A percentile compares a stretch with the other conserved stretches of the same genome.
These are phyloP conservation scores for Hypomecis punctinalis DNA, from an alignment of 2,888 invertebrate genomes.

Conservation along the genomic window DNA sequence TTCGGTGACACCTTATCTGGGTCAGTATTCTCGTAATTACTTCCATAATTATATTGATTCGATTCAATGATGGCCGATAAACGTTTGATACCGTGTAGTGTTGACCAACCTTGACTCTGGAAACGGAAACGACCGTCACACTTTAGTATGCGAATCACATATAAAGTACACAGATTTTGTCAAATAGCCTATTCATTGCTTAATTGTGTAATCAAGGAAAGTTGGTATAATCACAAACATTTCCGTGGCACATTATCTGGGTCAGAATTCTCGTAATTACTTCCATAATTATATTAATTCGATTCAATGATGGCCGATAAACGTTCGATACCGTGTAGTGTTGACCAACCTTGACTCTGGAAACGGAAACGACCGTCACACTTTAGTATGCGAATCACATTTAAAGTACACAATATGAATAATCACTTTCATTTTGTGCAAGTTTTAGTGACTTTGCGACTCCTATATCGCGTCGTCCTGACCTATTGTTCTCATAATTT, in stretches of 20 bases:
- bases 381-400: neutral
- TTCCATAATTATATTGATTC: constrained; percentile 2
- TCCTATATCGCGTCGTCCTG: no score
- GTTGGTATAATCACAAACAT: no score
- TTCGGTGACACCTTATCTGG: no score
- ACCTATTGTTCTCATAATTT: no score
- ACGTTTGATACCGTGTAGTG: neutral
- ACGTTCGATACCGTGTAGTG: neutral
- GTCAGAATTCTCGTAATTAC: neutral
- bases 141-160: neutral
- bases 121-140: neutral
- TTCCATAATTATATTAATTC: constrained; percentile 1
- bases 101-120: constrained; percentile 10
- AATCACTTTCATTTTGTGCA: no score
- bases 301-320: neutral
- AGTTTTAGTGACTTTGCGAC: no score
- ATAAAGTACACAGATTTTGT: neutral
- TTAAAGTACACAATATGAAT: neutral
- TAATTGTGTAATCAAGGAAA: no score
- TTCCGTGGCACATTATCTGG: no score
- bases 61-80: neutral
- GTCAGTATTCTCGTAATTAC: neutral
- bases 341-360: constrained; percentile 12
- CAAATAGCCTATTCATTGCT: no score
- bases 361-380: neutral